Base-by-base conservation (phyloP, 2,113 vertebrate species). In the Cyphomyrus plagiostoma region DNA sequence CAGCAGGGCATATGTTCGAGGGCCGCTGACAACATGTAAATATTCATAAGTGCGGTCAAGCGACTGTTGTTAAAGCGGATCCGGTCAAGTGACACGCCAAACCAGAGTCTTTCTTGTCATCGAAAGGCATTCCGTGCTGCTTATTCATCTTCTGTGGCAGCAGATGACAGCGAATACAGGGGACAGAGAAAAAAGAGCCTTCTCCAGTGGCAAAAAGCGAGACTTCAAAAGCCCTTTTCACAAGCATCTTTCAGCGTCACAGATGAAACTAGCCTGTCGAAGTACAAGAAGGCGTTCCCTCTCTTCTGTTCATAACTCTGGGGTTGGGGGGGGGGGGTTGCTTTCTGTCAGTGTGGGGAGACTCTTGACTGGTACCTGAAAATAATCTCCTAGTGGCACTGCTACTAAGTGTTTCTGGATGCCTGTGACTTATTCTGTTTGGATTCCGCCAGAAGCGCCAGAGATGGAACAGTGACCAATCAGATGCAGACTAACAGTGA, bases 191-290 rank as follows among this genome's bases (percentile, higher is more conserved):
- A 30, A 13, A 30, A 26, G n/a, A 4, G 26, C 26, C 19, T 46
- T 83, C 35, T 23, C 21, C 39, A 48, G 82, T 84, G 42, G 46
- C 46, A 26, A 13, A 23, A 42, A 85, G 89, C 46, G 10, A 45
- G 50, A 46, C 50, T 84, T 89, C 35, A 84, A 89, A 89, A 62
- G 53, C 49, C 30, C 39, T 89, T 3, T 89, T 46, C 82, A 53
- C 46, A 50, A 26, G 23, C 50, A 21, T 62, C 80, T 85, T 89
- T 39, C 80, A 85, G 21, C 53, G 10, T 23, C 2, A 10, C 3
- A 49, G 89, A 85, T n/a, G 77, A 30, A 30, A 23, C 19, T 6
- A 23, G 23, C 66, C 15, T 23, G 82, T 11, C 42, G 19, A 86
- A 4, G 58, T 26, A 86, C 30, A 23, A 53, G 48, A 35, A 35